Percentiles rank a stretch among this genome's conserved stretches.
Evolutionary conservation across 1,140 invertebrate species (phyloP).

Genomic region (Eueides isabella): DNA sequence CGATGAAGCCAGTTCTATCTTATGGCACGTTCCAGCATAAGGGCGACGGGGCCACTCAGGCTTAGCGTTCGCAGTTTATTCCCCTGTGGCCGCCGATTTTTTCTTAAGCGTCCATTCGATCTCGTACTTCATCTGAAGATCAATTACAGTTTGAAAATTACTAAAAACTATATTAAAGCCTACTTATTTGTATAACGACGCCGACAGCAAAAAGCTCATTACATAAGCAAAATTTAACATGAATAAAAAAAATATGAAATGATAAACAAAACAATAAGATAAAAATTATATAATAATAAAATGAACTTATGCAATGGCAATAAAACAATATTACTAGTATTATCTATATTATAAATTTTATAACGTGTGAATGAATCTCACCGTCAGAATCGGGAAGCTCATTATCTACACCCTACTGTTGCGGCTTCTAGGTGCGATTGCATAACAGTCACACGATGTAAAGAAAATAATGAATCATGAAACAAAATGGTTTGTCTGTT

Average conservation of each 20-base stretch:
- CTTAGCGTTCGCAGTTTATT: too few relatives aligned
- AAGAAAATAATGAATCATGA: conserved; percentile 48
- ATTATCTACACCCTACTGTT: conserved; percentile 6
- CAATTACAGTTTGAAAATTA: too few relatives aligned
- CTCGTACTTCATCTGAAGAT: too few relatives aligned
- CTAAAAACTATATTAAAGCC: too few relatives aligned
- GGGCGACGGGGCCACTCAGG: too few relatives aligned
- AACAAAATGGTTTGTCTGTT: conserved; percentile 21
- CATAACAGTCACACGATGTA: conserved; percentile 23
- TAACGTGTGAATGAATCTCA: conserved; percentile 16
- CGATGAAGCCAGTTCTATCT: too few relatives aligned
- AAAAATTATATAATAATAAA: conserved; percentile 1
- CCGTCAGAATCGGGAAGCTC: conserved; percentile 5
- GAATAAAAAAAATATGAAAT: not conserved
- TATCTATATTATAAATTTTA: conserved; percentile 4
- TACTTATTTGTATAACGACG: too few relatives aligned
- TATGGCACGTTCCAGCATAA: too few relatives aligned
- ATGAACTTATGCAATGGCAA: not conserved
- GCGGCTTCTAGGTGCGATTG: conserved; percentile 30
- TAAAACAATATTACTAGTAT: not conserved
- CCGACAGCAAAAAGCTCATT: not conserved
- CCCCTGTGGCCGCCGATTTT: too few relatives aligned
- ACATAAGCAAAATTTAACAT: not conserved
- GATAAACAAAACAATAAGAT: not conserved
- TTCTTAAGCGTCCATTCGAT: too few relatives aligned